Conservation (phyloP, 1,140 invertebrate species). For the Hetaerina americana region DNA sequence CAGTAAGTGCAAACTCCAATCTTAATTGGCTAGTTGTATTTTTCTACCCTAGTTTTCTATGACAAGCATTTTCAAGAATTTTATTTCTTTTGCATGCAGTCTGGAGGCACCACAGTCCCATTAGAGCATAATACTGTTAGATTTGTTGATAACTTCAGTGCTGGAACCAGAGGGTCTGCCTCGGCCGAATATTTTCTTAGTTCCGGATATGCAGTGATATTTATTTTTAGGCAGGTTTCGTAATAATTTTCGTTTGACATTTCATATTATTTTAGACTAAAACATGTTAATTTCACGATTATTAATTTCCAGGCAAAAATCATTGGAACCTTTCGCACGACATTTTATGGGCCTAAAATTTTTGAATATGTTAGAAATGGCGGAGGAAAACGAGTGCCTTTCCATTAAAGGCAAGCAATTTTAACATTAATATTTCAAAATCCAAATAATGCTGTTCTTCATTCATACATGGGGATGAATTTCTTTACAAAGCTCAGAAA, state of each 20-base stretch:
- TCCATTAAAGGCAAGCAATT: not conserved
- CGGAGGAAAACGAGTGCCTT: not conserved
- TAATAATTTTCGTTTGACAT: not conserved
- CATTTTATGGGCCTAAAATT: conserved; percentile 68
- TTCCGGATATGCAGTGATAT: conserved; percentile 63
- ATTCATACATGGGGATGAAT: not conserved
- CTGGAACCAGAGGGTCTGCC: conserved; percentile 82
- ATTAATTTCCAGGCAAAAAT: conserved; percentile 43
- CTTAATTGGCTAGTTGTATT: too few relatives aligned
- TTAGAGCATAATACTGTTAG: conserved; percentile 93
- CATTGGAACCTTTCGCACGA: conserved; percentile 77
- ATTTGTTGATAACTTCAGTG: conserved; percentile 97
- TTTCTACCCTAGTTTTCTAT: too few relatives aligned
- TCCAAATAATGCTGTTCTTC: too few relatives aligned
- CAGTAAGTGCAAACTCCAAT: too few relatives aligned
- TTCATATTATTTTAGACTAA: not conserved
- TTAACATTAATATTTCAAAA: too few relatives aligned
- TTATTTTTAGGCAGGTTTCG: conserved; percentile 46
- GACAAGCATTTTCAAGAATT: too few relatives aligned
- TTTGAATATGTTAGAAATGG: conserved; percentile 63
- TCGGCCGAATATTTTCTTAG: conserved; percentile 93
- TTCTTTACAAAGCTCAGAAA: not conserved
- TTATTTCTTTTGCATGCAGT: conserved; percentile 38
- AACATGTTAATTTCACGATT: conserved; percentile 5
- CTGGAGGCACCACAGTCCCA: conserved; percentile 92